Base-by-base conservation (phyloP, 2,888 invertebrate species). In the Marronus borbonicus region DNA sequence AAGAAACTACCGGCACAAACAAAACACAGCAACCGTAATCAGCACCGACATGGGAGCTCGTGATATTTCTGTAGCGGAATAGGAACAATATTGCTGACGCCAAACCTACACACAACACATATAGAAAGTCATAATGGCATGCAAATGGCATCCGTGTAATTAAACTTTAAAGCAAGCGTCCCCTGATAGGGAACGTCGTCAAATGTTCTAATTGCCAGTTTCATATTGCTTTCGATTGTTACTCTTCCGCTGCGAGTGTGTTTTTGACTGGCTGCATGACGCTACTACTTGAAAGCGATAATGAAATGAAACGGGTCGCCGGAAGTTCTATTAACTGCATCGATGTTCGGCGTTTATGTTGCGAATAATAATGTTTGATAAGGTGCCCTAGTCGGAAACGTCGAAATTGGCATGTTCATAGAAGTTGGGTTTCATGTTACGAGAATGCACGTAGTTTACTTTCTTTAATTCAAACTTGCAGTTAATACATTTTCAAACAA, bases 61-160 rank as follows among this genome's bases (percentile, higher is more conserved):
- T n/a, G 55, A 55, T 55, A 14, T 20, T 55, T 20, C 17, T 20
- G 2, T n/a, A 55, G 17, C 55, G 55, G 55, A 55, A 55, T 14
- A 55, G 55, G 17, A 55, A 55, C 55, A 55, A 55, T 55, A 55
- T 55, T 17, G n/a, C 55, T 55, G 55, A n/a, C 55, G 55, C 55
- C n/a, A 3, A 55, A 20, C 55, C 12, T 14, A 55, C 55, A 55
- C n/a, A 55, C 55, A 24, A 55, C 17, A 55, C 14, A 55, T 55
- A 55, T 8, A 44, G 12, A 12, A 12, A 12, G 44, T 44, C 44
- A 44, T 44, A 44, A 55, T 55, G 20, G 17, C 17, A 55, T 55
- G 55, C 55, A 55, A 55, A 55, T 55, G 55, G 55, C 55, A 55
- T 55, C 55, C 2, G 55, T 7, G 55, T 55, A 55, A 55, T 55